Conservation (phyloP, 2,113 vertebrate genomes). For the Rhabdomys dilectus region DNA sequence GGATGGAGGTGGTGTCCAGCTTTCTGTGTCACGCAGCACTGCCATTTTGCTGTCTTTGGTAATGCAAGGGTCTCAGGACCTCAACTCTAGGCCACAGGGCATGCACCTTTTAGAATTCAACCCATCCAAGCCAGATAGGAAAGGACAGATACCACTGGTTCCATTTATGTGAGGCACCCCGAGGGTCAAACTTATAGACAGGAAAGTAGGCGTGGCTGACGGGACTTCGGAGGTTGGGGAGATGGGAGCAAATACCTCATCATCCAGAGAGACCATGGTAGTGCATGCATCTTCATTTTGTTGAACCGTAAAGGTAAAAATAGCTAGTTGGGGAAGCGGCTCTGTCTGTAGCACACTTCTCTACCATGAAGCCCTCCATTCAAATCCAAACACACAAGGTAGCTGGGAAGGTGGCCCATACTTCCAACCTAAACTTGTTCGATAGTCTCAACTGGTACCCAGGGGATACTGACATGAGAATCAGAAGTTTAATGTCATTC, state of each 20-base stretch:
- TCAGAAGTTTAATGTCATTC: not conserved
- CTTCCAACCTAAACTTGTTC: not conserved
- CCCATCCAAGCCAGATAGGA: not conserved
- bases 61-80: not conserved
- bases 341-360: not conserved
- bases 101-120: not conserved
- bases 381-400: not conserved
- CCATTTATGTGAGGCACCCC: accelerated
- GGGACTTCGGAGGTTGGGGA: not conserved
- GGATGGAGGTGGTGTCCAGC: not conserved
- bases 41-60: not conserved
- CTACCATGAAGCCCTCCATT: no score
- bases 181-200: not conserved
- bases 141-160: not conserved
- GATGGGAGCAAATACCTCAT: accelerated
- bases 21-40: not conserved
- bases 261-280: accelerated
- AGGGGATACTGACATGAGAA: not conserved
- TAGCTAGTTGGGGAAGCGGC: not conserved
- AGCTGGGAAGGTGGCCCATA: not conserved
- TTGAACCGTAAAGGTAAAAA: not conserved
- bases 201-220: no score
- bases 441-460: not conserved
- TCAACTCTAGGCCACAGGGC: not conserved
- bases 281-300: not conserved